Conservation (phyloP, 2,797 vertebrate genomes). For the Sardinella longiceps region DNA sequence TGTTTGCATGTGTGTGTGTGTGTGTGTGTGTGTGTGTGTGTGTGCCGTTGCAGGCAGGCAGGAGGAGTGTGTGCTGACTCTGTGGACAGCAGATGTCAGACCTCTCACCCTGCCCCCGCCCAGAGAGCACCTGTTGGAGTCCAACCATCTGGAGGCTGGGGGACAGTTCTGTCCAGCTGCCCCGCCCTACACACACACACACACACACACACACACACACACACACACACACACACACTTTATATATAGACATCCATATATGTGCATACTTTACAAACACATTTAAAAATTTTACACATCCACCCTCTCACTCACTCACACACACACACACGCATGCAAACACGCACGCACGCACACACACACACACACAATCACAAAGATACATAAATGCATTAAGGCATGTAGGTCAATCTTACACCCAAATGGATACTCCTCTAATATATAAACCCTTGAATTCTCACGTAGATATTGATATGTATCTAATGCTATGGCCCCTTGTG, state of each 20-base stretch:
- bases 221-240: constrained; percentile 12
- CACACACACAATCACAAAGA: neutral
- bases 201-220: constrained; percentile 33
- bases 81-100: constrained; percentile 72
- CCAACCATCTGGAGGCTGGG: constrained; percentile 67
- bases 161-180: constrained; percentile 45
- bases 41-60: constrained; percentile 20
- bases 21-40: constrained; percentile 32
- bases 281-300: neutral
- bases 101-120: constrained; percentile 56
- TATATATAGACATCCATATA: neutral
- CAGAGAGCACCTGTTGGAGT: constrained; percentile 73
- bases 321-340: neutral
- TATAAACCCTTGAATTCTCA: neutral
- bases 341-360: neutral
- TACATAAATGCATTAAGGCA: neutral
- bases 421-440: neutral
- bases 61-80: constrained; percentile 43
- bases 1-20: constrained; percentile 33
- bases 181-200: constrained; percentile 27
- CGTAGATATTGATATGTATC: neutral
- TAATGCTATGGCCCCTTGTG: neutral
- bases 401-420: neutral
- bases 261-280: neutral
- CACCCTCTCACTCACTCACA: neutral